Evolutionary conservation across 2,888 invertebrate species (phyloP).

Genomic region (Clitarchus hookeri): DNA sequence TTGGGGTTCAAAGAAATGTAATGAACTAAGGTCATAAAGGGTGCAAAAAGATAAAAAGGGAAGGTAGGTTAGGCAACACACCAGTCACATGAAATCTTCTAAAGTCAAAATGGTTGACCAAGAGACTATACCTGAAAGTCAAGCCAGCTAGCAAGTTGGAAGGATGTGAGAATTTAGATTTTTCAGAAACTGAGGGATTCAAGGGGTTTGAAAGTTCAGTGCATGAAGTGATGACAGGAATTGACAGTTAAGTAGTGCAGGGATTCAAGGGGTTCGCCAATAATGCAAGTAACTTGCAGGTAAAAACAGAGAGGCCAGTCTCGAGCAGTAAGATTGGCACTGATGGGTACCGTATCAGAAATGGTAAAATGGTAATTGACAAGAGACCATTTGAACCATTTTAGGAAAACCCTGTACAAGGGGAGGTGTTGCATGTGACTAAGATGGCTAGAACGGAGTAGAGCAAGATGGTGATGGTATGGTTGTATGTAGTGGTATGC

Average conservation of each 20-base stretch:
- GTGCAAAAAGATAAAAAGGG: neutral
- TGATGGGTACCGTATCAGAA: neutral
- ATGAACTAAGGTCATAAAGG: neutral
- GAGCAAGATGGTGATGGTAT: neutral
- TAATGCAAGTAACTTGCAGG: no score
- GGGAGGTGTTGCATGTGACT: neutral
- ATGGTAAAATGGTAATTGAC: neutral
- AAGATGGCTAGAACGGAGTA: neutral
- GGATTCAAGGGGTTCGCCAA: no score
- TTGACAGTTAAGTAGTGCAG: no score
- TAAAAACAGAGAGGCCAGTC: no score
- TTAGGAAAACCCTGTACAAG: neutral
- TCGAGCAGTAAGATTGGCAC: neutral
- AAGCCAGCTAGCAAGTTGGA: no score
- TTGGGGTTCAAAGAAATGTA: neutral
- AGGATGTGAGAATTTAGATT: no score
- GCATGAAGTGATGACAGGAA: no score
- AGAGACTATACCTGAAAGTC: no score
- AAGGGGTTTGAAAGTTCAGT: no score
- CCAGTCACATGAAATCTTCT: neutral
- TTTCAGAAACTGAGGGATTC: no score
- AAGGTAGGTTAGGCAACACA: neutral
- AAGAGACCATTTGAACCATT: neutral
- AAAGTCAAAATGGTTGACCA: neutral
- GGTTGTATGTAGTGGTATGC: no score